Percentiles rank a stretch among this genome's conserved stretches.
These are phyloP conservation scores for Elysia crispata DNA, from an alignment of 2,888 invertebrate genomes.

Conservation along the genomic window DNA sequence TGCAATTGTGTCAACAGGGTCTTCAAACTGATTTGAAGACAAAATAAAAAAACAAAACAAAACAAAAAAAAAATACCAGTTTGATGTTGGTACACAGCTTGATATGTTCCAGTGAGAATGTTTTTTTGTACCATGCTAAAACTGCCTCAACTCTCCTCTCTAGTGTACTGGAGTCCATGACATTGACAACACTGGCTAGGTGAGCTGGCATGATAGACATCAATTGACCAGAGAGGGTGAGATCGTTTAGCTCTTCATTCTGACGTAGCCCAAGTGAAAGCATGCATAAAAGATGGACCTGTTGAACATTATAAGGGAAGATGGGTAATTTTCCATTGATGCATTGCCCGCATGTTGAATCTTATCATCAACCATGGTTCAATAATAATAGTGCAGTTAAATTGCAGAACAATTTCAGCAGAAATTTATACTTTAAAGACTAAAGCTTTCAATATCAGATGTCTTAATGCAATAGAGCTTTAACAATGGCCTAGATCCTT, in stretches of 20 bases:
- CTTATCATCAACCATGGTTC: no score
- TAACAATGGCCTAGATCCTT: no score
- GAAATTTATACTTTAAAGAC: no score
- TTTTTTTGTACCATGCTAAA: slow-evolving; percentile 40
- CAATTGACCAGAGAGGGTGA: slow-evolving; percentile 83
- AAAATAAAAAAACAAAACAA: no score
- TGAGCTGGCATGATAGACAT: slow-evolving; percentile 82
- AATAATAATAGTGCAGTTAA: no score
- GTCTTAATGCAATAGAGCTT: no score
- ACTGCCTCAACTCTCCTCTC: slow-evolving; percentile 34
- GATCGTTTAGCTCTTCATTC: slow-evolving; percentile 73
- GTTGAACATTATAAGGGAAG: no score
- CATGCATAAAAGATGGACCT: slow-evolving; percentile 85
- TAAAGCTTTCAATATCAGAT: no score
- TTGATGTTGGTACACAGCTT: slow-evolving; percentile 23
- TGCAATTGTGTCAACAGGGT: no score
- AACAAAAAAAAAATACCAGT: slow-evolving; percentile 17
- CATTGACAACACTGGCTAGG: neutral
- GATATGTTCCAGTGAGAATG: slow-evolving; percentile 36
- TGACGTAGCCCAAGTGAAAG: slow-evolving; percentile 88
- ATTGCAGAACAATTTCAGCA: no score
- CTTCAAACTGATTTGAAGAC: no score
- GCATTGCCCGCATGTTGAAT: neutral
- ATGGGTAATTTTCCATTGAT: neutral
- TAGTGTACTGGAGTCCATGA: neutral